Evolutionary conservation across 2,113 vertebrate genomes (phyloP).

Genomic region (Oryzias celebensis): DNA sequence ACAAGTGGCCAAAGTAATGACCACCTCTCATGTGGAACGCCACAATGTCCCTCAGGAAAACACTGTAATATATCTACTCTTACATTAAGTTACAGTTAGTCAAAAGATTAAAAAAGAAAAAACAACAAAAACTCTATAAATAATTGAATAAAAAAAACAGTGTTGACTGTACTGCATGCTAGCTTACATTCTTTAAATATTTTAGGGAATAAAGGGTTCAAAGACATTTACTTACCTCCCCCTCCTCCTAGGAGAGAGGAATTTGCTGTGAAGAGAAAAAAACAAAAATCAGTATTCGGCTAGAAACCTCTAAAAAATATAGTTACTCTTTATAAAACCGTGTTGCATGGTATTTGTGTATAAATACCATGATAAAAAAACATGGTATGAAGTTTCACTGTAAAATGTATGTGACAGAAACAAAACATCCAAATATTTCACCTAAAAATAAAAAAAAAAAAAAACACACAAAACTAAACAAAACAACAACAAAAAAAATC

Average conservation of each 20-base stretch:
- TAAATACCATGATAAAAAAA: too few species aligned
- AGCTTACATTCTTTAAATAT: too few species aligned
- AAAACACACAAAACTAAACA: too few species aligned
- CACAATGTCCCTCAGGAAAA: slow-evolving; percentile 28
- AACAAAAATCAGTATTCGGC: slow-evolving; percentile 35
- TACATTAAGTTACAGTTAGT: slow-evolving; percentile 45
- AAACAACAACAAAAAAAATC: too few species aligned
- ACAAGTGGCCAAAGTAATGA: slow-evolving; percentile 63
- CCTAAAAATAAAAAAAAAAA: too few species aligned
- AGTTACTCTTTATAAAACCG: neutral
- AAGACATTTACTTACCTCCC: slow-evolving; percentile 86
- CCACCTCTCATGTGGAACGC: slow-evolving; percentile 43
- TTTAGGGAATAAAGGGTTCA: neutral
- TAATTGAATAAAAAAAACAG: slow-evolving; percentile 21
- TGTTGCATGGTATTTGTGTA: too few species aligned
- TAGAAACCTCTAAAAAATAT: neutral
- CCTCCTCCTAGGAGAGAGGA: slow-evolving; percentile 96
- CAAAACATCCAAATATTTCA: too few species aligned
- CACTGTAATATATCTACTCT: slow-evolving; percentile 39
- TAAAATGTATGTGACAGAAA: too few species aligned
- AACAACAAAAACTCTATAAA: too few species aligned
- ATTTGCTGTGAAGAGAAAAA: slow-evolving; percentile 85
- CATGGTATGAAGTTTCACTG: too few species aligned
- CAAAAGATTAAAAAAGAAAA: slow-evolving; percentile 36
- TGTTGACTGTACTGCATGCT: neutral